phyloP scores from a whole-genome alignment of 2,888 invertebrate species.

The Caenorhabditis angaria region DNA sequence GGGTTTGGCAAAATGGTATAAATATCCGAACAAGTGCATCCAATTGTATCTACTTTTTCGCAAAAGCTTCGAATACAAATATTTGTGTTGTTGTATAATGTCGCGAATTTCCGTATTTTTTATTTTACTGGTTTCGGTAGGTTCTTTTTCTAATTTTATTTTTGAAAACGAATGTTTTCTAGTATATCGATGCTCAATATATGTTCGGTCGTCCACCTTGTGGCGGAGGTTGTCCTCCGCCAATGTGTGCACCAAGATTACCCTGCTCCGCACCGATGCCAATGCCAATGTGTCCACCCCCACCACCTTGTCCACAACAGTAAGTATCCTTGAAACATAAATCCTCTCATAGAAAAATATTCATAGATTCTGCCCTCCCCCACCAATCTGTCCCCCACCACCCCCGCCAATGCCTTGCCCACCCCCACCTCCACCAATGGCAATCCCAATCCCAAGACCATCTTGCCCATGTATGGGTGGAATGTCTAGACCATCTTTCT shows the following conservation, averaged over 20 bases:
- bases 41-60: slow-evolving; percentile 11
- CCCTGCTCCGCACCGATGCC: slow-evolving; percentile 45
- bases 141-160: neutral
- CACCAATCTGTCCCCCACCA: slow-evolving; percentile 59
- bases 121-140: neutral
- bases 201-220: slow-evolving; percentile 27
- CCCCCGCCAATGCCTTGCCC: slow-evolving; percentile 56
- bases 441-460: too few relatives aligned
- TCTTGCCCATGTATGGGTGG: slow-evolving; percentile 43
- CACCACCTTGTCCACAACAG: slow-evolving; percentile 58
- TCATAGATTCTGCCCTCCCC: slow-evolving; percentile 54
- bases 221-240: slow-evolving; percentile 27
- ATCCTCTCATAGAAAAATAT: neutral
- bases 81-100: slow-evolving; percentile 8
- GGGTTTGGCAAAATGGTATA: slow-evolving; percentile 36
- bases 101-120: slow-evolving; percentile 2
- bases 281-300: slow-evolving; percentile 58
- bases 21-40: slow-evolving; percentile 24
- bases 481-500: slow-evolving; percentile 23
- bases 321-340: slow-evolving; percentile 5
- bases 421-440: slow-evolving; percentile 48
- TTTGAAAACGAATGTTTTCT: neutral
- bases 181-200: slow-evolving; percentile 24
- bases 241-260: slow-evolving; percentile 43
- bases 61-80: slow-evolving; percentile 16